Base-by-base conservation (phyloP, 2,888 invertebrate species). In the Mythimna albipuncta region DNA sequence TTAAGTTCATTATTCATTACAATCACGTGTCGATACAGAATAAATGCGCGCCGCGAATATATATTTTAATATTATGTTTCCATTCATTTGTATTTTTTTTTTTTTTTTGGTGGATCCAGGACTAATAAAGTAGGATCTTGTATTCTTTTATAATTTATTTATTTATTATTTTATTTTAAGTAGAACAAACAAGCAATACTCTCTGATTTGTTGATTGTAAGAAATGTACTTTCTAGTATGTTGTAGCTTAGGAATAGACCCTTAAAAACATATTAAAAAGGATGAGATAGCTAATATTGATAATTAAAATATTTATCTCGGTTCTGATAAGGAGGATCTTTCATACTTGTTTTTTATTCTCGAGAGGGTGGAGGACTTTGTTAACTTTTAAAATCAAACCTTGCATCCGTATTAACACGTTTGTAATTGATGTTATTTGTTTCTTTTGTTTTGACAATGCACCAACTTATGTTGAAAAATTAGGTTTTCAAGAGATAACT, bases 41-140 rank as follows among this genome's bases (percentile, higher is more conserved):
- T 19, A 41, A 26, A 26, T 61, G 21, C 41, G 21, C 61, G 35
- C 50, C 38, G 64, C 47, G n/a, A 81, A 58, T 54, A 38, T 58
- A 16, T 54, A 35, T 50, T 64, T 26, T 75, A 21, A 38, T 41
- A 21, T 74, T 74, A 54, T 79, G 11, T 61, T 80, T 58, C 79
- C 11, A 52, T 76, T 59, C 0, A 19, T 80, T 80, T 74, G 1
- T 35, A n/a, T 62, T 81, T 13, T 69, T 64, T 72, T 66, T 66
- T 58, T 32, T 50, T 59, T 26, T 70, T 72, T 55, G 50, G n/a
- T 77, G 73, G 67, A 62, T 71, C 44, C 58, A 57, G 58, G 64
- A 68, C 70, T 81, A 72, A 77, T 77, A 67, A 75, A 55, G 26
- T 78, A 65, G 77, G 77, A 77, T 70, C 52, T 65, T 68, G 61